Evolutionary conservation across 2,797 vertebrate species (phyloP).

Genomic region (Gallinago solitaria): DNA sequence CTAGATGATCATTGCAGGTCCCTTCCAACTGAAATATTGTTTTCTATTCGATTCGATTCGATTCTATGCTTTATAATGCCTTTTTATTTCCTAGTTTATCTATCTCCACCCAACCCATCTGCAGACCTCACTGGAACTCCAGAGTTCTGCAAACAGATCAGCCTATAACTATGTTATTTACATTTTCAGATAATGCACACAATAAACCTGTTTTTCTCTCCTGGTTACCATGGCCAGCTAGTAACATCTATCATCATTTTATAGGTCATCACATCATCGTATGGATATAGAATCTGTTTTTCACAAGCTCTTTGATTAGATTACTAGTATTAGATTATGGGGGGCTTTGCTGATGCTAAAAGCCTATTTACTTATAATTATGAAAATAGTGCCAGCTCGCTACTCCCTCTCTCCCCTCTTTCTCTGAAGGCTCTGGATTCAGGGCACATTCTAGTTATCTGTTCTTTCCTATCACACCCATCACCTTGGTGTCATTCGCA

Average conservation of each 20-base stretch:
- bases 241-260: conserved; percentile 59
- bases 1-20: neutral
- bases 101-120: neutral
- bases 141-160: neutral
- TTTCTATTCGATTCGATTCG: neutral
- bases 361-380: conserved; percentile 62
- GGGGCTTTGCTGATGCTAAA: conserved; percentile 60
- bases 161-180: neutral
- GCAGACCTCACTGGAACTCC: neutral
- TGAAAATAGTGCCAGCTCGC: conserved; percentile 37
- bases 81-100: neutral
- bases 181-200: conserved; percentile 2
- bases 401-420: neutral
- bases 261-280: conserved; percentile 56
- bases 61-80: neutral
- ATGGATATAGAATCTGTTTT: conserved; percentile 64
- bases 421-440: neutral
- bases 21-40: neutral
- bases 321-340: conserved; percentile 67
- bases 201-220: conserved; percentile 24
- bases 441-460: neutral
- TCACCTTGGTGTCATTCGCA: neutral
- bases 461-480: neutral
- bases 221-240: neutral
- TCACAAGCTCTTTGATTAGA: conserved; percentile 62